phyloP scores from a whole-genome alignment of 23 tunicate species.

The Phallusia fumigata region DNA sequence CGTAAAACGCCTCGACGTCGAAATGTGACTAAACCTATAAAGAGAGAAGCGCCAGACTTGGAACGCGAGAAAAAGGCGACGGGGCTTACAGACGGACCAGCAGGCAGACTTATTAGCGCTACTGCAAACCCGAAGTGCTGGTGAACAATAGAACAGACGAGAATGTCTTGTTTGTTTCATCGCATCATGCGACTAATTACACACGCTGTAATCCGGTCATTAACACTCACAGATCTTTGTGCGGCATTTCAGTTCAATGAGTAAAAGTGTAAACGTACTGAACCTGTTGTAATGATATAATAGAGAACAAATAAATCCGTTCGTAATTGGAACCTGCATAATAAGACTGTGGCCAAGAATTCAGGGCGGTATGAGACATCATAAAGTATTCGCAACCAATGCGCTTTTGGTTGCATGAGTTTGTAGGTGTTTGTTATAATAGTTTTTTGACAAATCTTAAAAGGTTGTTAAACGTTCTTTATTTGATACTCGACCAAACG shows the following conservation, averaged over 20 bases:
- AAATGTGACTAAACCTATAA: not conserved
- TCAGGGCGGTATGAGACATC: no score
- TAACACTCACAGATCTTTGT: not conserved
- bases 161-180: not conserved
- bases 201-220: slow-evolving; percentile 6
- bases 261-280: not conserved
- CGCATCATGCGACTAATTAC: slow-evolving; percentile 5
- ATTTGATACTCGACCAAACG: no score
- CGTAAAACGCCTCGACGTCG: not conserved
- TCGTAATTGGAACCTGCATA: not conserved
- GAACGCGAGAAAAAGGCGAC: not conserved
- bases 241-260: not conserved
- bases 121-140: not conserved
- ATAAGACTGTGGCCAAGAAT: no score
- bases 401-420: no score
- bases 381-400: no score
- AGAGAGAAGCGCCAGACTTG: not conserved
- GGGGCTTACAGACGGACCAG: not conserved
- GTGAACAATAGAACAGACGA: not conserved
- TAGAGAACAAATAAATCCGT: not conserved
- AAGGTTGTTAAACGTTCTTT: no score
- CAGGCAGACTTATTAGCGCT: not conserved
- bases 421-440: no score
- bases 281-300: not conserved
- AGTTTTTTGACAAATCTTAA: no score